These are phyloP conservation scores for Herminia tarsipennalis DNA, from an alignment of 2,888 invertebrate species.

Conservation along the genomic window DNA sequence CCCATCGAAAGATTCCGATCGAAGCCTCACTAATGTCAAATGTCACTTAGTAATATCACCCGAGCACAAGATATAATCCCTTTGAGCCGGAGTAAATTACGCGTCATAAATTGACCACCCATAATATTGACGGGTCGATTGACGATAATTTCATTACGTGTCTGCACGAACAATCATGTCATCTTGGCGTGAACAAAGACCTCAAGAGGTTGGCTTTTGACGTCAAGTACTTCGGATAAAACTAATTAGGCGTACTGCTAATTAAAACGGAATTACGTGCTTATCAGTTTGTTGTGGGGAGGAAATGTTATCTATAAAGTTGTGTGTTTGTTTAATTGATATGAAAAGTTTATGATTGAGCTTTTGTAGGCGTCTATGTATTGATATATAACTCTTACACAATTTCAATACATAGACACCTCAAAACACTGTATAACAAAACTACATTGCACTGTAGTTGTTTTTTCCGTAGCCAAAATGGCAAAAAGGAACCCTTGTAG, in stretches of 20 bases:
- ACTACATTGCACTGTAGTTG: too few species aligned
- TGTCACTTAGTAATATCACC: constrained; percentile 34
- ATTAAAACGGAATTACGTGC: constrained; percentile 13
- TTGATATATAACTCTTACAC: too few species aligned
- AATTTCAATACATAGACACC: too few species aligned
- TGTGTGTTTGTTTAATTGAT: neutral
- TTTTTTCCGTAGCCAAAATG: too few species aligned
- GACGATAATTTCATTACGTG: constrained; percentile 31
- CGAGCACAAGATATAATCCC: constrained; percentile 24
- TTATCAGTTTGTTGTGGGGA: constrained; percentile 8
- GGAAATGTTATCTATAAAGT: neutral
- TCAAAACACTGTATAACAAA: too few species aligned
- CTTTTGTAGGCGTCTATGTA: too few species aligned
- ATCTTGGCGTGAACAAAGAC: neutral
- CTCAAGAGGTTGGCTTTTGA: neutral
- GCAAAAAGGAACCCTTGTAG: too few species aligned
- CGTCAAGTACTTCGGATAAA: neutral
- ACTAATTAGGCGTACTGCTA: constrained; percentile 1
- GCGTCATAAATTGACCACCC: constrained; percentile 36
- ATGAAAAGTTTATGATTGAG: neutral
- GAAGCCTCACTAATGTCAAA: constrained; percentile 25
- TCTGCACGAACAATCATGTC: constrained; percentile 27
- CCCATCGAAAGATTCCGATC: constrained; percentile 5
- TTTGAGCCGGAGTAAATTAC: constrained; percentile 31
- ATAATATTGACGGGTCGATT: constrained; percentile 23